These are phyloP conservation scores for Lepidochitona cinerea DNA, from an alignment of 2,888 invertebrate genomes.

Conservation along the genomic window DNA sequence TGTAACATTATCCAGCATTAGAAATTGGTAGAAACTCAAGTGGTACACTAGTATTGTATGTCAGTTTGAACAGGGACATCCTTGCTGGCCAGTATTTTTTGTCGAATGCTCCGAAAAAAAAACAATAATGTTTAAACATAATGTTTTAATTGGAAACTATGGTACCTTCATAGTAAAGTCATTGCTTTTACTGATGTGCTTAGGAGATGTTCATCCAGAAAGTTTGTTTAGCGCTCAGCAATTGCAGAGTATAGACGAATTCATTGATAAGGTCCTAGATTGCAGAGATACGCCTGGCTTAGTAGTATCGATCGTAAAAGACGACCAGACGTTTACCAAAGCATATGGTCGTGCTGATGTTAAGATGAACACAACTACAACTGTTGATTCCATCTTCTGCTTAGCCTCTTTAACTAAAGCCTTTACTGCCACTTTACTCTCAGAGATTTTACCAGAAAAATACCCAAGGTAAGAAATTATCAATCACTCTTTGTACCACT, in stretches of 20 bases:
- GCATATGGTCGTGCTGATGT: neutral
- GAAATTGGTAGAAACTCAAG: too few relatives aligned
- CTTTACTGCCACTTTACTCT: neutral
- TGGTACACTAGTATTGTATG: too few relatives aligned
- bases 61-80: too few relatives aligned
- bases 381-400: neutral
- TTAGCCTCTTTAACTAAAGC: neutral
- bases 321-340: neutral
- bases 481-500: too few relatives aligned
- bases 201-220: too few relatives aligned
- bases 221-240: neutral
- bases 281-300: neutral
- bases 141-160: too few relatives aligned
- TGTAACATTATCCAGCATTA: too few relatives aligned
- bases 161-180: too few relatives aligned
- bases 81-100: too few relatives aligned
- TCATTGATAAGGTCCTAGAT: neutral
- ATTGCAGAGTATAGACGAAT: neutral
- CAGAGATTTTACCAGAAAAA: neutral
- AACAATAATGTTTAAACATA: too few relatives aligned
- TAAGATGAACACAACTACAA: neutral
- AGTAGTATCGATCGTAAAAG: neutral
- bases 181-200: too few relatives aligned
- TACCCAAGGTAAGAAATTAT: neutral
- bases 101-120: too few relatives aligned